Base-by-base conservation (phyloP, 1,140 invertebrate species). In the Andricus grossulariae region DNA sequence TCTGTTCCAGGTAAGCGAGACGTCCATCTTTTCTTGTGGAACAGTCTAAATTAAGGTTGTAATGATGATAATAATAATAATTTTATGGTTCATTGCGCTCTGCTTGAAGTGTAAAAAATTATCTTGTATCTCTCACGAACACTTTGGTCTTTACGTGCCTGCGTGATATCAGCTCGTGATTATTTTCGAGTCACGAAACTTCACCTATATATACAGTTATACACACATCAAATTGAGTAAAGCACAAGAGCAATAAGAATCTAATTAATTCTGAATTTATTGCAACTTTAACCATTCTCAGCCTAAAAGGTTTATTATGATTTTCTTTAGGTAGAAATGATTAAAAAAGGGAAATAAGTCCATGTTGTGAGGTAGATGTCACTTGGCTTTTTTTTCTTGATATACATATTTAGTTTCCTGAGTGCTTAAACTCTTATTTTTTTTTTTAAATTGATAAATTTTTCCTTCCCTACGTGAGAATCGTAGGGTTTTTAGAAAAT, bases 121-220 rank as follows among this genome's bases (percentile, higher is more conserved):
- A 66, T 66, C 60, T 66, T 45, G 60, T 66, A 66, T 66, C 60
- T 45, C 60, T 66, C 60, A 66, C 32, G 60, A 66, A 25, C n/a
- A 57, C 19, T 32, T 32, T 66, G 21, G 21, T 66, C 7, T 15
- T 16, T 21, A n/a, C 21, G 21, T 32, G 21, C 13, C 13, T 39
- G 60, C 60, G 60, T 66, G 60, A 39, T 66, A 32, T 15, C 60
- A 8, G 32, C 25, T 66, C 39, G 10, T 2, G 39, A 66, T 66
- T 66, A 66, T 66, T 66, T 66, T 66, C n/a, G 6, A 66, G 60
- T 66, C 60, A 66, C 60, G 60, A 66, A 45, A 66, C 32, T 66
- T 66, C 3, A 15, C 39, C 8, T 10, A 39, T 8, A 10, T 39
- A 45, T 45, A 45, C 39, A 45, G 6, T 8, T 45, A 45, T 11